Evolutionary conservation across 2,113 vertebrate genomes (phyloP).

Genomic region (Pseudorasbora parva): DNA sequence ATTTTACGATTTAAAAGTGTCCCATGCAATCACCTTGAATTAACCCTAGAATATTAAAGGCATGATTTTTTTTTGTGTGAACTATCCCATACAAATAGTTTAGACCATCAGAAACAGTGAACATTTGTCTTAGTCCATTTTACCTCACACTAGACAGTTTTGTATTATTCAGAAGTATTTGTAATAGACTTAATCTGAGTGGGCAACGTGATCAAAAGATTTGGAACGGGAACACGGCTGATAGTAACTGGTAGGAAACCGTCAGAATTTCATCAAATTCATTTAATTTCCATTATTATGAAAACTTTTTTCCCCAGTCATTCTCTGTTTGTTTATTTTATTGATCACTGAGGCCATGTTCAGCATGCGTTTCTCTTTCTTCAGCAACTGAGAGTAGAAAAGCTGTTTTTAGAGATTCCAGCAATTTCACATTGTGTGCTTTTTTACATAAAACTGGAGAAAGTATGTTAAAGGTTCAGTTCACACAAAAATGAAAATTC

Average conservation of each 20-base stretch:
- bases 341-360: not conserved
- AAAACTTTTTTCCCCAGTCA: not conserved
- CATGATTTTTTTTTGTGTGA: not conserved
- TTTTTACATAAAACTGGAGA: too few relatives aligned
- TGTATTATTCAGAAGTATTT: conserved; percentile 26
- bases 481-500: too few relatives aligned
- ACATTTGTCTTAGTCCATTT: too few relatives aligned
- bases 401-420: too few relatives aligned
- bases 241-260: conserved; percentile 47
- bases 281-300: too few relatives aligned
- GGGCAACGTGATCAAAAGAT: conserved; percentile 10
- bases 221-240: conserved; percentile 52
- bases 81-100: not conserved
- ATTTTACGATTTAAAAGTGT: too few relatives aligned
- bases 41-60: not conserved
- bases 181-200: conserved; percentile 34
- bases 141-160: not conserved
- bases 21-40: too few relatives aligned
- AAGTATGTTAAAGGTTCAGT: too few relatives aligned
- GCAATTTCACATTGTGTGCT: too few relatives aligned
- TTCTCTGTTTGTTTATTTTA: not conserved
- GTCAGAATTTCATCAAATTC: not conserved
- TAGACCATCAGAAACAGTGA: not conserved
- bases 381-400: not conserved
- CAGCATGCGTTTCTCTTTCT: not conserved